These are phyloP conservation scores for Pterostichus niger DNA, from an alignment of 2,888 invertebrate species.

Conservation along the genomic window DNA sequence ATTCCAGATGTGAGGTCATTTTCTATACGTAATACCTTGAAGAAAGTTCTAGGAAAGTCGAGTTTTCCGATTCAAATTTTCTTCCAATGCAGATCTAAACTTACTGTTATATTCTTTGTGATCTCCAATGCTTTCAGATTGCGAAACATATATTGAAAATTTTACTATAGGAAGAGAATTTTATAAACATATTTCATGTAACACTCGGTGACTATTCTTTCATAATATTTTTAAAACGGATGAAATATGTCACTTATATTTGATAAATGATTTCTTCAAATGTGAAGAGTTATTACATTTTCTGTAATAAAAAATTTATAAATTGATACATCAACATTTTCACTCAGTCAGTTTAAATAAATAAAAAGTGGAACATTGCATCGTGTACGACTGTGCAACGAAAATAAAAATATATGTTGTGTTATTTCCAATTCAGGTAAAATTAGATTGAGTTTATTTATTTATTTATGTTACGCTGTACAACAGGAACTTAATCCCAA, in stretches of 20 bases:
- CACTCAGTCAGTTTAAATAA: background rate
- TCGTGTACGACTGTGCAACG: background rate
- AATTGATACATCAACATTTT: conserved; percentile 24
- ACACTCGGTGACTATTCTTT: conserved; percentile 38
- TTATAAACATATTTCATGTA: conserved; percentile 36
- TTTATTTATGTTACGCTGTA: too few species aligned
- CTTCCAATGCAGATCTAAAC: conserved; percentile 41
- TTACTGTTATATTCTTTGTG: conserved; percentile 36
- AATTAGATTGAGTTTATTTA: too few species aligned
- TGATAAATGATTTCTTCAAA: conserved; percentile 42
- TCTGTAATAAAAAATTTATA: conserved; percentile 26
- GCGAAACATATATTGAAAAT: conserved; percentile 43
- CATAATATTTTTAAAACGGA: conserved; percentile 27
- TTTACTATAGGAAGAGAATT: conserved; percentile 27
- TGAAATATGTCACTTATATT: conserved; percentile 30
- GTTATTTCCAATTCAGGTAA: background rate
- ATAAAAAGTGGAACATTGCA: background rate
- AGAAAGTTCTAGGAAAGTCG: background rate
- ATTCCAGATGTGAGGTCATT: conserved; percentile 30
- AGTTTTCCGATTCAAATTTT: conserved; percentile 40
- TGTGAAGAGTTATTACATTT: conserved; percentile 24
- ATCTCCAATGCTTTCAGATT: conserved; percentile 38
- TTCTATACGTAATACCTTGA: conserved; percentile 30
- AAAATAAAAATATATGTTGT: background rate
- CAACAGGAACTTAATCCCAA: too few species aligned